Conservation (phyloP, 2,888 invertebrate genomes). For the Amblyjoppa proteus region DNA sequence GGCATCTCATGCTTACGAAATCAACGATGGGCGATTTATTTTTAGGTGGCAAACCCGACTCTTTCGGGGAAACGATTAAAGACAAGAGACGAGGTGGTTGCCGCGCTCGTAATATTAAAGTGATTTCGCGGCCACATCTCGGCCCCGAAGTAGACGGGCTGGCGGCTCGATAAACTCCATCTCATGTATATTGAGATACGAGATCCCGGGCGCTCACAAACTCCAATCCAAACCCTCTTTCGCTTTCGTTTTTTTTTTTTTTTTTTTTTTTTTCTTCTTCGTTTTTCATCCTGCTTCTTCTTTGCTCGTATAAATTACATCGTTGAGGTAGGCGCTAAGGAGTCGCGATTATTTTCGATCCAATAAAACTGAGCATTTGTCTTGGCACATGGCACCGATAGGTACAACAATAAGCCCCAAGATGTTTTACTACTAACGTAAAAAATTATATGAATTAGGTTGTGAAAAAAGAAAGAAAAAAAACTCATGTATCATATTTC, state of each 20-base stretch:
- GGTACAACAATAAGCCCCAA: not conserved
- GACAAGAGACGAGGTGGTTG: constrained; percentile 10
- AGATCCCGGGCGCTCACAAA: constrained; percentile 28
- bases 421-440: too few relatives aligned
- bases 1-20: constrained; percentile 11
- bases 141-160: constrained; percentile 45
- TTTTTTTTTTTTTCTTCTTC: constrained; percentile 11
- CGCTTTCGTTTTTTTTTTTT: constrained; percentile 18
- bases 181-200: constrained; percentile 20
- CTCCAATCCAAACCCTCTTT: constrained; percentile 22
- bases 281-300: not conserved
- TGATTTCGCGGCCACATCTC: constrained; percentile 23
- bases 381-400: not conserved
- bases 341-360: not conserved
- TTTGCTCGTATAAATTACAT: constrained; percentile 12
- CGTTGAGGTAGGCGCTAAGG: constrained; percentile 35
- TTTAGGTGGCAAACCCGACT: constrained; percentile 55
- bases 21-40: constrained; percentile 52
- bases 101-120: constrained; percentile 11
- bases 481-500: not conserved
- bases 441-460: not conserved
- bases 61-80: constrained; percentile 66
- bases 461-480: not conserved
- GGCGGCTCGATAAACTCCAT: constrained; percentile 19
- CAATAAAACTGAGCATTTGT: not conserved